Base-by-base conservation (phyloP, 2,113 vertebrate genomes). In the Pterocles burchelli region DNA sequence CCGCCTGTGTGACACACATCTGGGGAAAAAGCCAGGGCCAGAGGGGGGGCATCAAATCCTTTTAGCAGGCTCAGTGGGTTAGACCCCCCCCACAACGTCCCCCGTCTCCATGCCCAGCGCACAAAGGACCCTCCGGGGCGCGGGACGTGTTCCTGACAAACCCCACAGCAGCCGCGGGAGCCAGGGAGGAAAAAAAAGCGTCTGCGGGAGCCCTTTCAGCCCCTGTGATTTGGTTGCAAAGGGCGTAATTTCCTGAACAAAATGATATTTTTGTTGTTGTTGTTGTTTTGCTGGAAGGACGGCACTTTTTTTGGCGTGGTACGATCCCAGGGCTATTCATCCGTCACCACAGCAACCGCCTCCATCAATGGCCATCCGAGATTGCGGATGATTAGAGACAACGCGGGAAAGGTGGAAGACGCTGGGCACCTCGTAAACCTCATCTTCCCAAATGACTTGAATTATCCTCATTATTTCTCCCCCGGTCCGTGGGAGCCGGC, bases 391-490 rank as follows among this genome's bases (percentile, higher is more conserved):
- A 97, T 97, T 97, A 97, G 94, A 97, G 94, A 95, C 94, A 95
- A 92, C 92, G 67, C 76, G 88, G 92, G 82, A 93, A 89, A 94
- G 93, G 96, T 85, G 88, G 95, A 88, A 94, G 93, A 93, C 0
- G 90, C 94, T 92, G 95, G 78, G 96, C 90, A 96, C 79, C 94
- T 96, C 70, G 7, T 88, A 92, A 95, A 75, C 85, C 90, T 94
- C 93, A 88, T 96, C 96, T 97, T 93, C 96, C 89, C 89, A 96
- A 97, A 97, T 92, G 90, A 87, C 95, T 96, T 92, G 86, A 97
- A 97, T 97, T 97, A 97, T 93, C 94, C 89, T 87, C 92, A 96
- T 97, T 97, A 97, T 97, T 97, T 91, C 83, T 92, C 80, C 90
- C 73, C 51, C 21, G 1, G 72, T 58, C 93, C 2, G 4, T 62